Evolutionary conservation across 2,113 vertebrate species (phyloP).

Genomic region (Nannobrachium achirus): DNA sequence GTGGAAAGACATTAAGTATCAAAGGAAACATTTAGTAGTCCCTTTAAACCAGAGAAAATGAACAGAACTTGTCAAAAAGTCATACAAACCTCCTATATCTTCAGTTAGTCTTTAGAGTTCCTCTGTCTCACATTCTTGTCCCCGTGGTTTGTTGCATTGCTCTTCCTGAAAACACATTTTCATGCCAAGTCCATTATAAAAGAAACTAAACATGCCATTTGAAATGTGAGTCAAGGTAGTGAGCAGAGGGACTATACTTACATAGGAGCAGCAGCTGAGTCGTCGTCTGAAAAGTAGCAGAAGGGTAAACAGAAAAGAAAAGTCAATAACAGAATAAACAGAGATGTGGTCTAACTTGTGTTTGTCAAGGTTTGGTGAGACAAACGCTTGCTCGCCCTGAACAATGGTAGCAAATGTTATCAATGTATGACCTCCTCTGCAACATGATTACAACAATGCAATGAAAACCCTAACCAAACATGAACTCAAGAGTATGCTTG

Average conservation of each 20-base stretch:
- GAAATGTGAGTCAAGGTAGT: fast-evolving
- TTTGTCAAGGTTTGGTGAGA: background rate
- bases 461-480: slow-evolving; percentile 40
- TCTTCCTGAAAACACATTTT: slow-evolving; percentile 83
- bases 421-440: slow-evolving; percentile 31
- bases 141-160: slow-evolving; percentile 89
- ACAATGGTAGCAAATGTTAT: slow-evolving; percentile 48
- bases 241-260: slow-evolving; percentile 77
- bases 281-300: slow-evolving; percentile 84
- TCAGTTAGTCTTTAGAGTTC: slow-evolving; percentile 84
- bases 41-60: too few relatives aligned
- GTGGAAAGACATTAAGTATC: too few relatives aligned
- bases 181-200: slow-evolving; percentile 1
- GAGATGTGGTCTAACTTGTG: background rate
- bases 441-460: slow-evolving; percentile 41
- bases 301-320: background rate
- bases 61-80: background rate
- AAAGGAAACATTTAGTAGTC: too few relatives aligned
- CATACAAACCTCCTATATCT: slow-evolving; percentile 55
- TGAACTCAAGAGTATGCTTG: slow-evolving; percentile 42
- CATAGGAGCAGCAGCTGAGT: slow-evolving; percentile 92
- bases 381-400: slow-evolving; percentile 27
- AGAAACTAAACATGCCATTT: background rate
- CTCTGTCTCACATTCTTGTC: slow-evolving; percentile 93
- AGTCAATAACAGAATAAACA: slow-evolving; percentile 5